Base-by-base conservation (phyloP, 2,113 vertebrate species). In the Eubucco bourcierii region DNA sequence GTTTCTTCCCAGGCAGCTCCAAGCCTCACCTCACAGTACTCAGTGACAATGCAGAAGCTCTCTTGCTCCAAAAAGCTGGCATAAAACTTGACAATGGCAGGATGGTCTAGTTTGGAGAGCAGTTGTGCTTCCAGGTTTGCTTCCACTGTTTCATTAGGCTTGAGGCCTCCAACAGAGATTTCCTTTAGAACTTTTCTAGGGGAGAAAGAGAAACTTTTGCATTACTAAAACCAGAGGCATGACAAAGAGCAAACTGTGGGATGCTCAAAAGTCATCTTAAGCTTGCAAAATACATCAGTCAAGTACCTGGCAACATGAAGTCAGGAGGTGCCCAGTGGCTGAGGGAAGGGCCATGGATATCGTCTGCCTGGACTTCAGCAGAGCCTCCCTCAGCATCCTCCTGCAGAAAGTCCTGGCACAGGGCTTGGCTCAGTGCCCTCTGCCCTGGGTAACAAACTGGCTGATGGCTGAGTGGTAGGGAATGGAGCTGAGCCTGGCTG, bases 31-130 rank as follows among this genome's bases (percentile, higher is more conserved):
- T 99, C 98, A 37, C 98, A 99, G 95, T 98, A 98, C 73, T 99
- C 98, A 0, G 98, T 99, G 90, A 99, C 97, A 80, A 99, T 99
- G 93, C 98, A 99, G 97, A 99, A 98, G 90, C 91, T 96, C 25
- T 97, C 97, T 90, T 56, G 96, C 84, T 99, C 98, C 96, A 99
- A 93, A 93, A 99, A 99, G 95, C 98, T 98, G 72, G 96, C 95
- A 76, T 98, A 96, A 97, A 98, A 99, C 90, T 97, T 98, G 75
- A 99, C 97, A 93, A 99, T 98, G 96, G 98, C 92, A 34, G 98
- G 98, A 82, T 99, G 98, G 63, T 98, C 97, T 93, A 99, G 97
- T 93, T 96, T 98, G 60, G 98, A 98, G 44, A 99, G 97, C 53
- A 99, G 97, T 44, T 98, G 98, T 50, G 98, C 98, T 94, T 99